A percentile compares a stretch with the other conserved stretches of the same genome.
Evolutionary conservation across 2,113 vertebrate species (phyloP).

Genomic region (Aptenodytes forsteri): DNA sequence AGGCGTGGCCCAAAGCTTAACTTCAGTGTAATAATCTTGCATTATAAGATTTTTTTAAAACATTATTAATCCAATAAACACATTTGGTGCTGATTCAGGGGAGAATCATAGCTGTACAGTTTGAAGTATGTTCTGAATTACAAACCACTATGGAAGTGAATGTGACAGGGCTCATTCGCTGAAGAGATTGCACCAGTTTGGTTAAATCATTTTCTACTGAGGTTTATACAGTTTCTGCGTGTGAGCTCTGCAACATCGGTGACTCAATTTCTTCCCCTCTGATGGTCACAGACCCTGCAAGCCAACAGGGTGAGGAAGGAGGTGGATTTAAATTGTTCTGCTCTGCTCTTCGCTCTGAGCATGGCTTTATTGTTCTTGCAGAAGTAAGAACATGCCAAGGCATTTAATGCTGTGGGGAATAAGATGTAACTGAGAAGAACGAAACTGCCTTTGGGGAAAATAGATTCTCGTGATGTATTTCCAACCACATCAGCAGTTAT

Average conservation of each 20-base stretch:
- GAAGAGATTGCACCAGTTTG: not conserved
- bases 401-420: not conserved
- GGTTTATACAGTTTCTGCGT: not conserved
- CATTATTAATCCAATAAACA: not conserved
- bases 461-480: not conserved
- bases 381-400: not conserved
- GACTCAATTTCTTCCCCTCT: not conserved
- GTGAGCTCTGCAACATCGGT: not conserved
- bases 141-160: too few species aligned
- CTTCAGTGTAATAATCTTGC: not conserved
- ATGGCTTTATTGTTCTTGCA: not conserved
- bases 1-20: not conserved
- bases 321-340: not conserved
- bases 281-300: not conserved
- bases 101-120: not conserved
- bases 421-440: not conserved
- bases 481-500: not conserved
- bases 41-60: too few species aligned
- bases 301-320: too few species aligned
- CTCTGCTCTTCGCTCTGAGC: not conserved
- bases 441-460: not conserved
- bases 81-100: not conserved
- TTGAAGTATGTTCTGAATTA: not conserved
- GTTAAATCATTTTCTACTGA: not conserved
- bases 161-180: not conserved